Evolutionary conservation across 2,797 vertebrate species (phyloP).

Genomic region (Gallirallus australis): DNA sequence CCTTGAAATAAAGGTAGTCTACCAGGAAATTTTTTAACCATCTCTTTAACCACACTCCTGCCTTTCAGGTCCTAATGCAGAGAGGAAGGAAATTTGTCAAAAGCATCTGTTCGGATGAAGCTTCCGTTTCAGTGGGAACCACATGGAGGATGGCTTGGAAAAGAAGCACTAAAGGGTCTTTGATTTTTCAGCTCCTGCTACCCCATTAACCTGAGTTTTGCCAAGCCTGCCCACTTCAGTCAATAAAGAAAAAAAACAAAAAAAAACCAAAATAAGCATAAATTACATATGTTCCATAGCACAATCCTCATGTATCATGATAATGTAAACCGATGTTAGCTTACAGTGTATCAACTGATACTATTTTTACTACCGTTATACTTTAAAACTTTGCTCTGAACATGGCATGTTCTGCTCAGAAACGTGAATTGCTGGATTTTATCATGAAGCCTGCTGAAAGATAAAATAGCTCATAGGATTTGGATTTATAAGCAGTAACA

Average conservation of each 20-base stretch:
- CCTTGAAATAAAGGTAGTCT: neutral
- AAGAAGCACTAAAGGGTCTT: neutral
- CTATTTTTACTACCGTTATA: neutral
- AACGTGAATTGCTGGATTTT: neutral
- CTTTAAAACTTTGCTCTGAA: conserved; percentile 4
- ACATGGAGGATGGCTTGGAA: neutral
- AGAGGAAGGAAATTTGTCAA: neutral
- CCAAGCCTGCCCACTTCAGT: neutral
- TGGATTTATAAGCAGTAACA: conserved; percentile 32
- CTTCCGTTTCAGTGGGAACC: neutral
- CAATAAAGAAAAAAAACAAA: neutral
- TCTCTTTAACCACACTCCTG: neutral
- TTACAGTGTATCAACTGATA: neutral
- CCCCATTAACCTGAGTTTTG: neutral
- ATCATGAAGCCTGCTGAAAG: conserved; percentile 3
- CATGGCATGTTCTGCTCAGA: neutral
- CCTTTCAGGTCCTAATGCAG: neutral
- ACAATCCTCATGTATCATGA: neutral
- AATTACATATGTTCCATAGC: neutral
- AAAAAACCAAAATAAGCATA: neutral
- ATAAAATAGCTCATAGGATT: conserved; percentile 6
- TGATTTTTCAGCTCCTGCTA: neutral
- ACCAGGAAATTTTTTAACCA: neutral
- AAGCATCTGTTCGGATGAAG: neutral
- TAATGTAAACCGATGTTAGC: neutral